Evolutionary conservation across 2,113 vertebrate genomes (phyloP).

Genomic region (Neodontobutis hainanensis): DNA sequence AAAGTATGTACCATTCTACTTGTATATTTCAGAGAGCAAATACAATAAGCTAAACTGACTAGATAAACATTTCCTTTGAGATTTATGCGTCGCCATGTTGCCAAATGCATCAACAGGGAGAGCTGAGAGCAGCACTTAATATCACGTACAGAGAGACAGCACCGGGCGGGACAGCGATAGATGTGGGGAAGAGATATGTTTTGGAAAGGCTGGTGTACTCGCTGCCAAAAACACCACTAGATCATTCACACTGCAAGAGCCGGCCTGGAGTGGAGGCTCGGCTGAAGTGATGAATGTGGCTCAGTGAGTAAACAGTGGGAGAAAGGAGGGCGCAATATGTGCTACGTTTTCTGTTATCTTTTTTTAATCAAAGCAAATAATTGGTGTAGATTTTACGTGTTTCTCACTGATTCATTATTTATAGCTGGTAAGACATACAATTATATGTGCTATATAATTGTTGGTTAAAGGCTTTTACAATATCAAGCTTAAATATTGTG

Average conservation of each 20-base stretch:
- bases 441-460: too few relatives aligned
- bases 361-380: too few relatives aligned
- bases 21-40: constrained; percentile 20
- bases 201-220: constrained; percentile 17
- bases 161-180: background rate
- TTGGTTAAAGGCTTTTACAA: too few relatives aligned
- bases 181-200: constrained; percentile 29
- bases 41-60: constrained; percentile 37
- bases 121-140: constrained; percentile 51
- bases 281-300: constrained; percentile 15
- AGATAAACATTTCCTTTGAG: constrained; percentile 64
- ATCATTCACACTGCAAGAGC: constrained; percentile 40
- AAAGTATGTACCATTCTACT: constrained; percentile 19
- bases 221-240: constrained; percentile 34
- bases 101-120: constrained; percentile 62
- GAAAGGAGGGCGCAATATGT: too few relatives aligned
- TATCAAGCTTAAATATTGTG: too few relatives aligned
- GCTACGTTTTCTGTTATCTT: too few relatives aligned
- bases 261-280: constrained; percentile 7
- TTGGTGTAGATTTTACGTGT: too few relatives aligned
- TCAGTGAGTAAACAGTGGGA: too few relatives aligned
- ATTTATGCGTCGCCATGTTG: constrained; percentile 46
- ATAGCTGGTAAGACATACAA: too few relatives aligned
- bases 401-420: too few relatives aligned
- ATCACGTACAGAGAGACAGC: constrained; percentile 19